These are phyloP conservation scores for Cybosia mesomella DNA, from an alignment of 2,888 invertebrate genomes.

Conservation along the genomic window DNA sequence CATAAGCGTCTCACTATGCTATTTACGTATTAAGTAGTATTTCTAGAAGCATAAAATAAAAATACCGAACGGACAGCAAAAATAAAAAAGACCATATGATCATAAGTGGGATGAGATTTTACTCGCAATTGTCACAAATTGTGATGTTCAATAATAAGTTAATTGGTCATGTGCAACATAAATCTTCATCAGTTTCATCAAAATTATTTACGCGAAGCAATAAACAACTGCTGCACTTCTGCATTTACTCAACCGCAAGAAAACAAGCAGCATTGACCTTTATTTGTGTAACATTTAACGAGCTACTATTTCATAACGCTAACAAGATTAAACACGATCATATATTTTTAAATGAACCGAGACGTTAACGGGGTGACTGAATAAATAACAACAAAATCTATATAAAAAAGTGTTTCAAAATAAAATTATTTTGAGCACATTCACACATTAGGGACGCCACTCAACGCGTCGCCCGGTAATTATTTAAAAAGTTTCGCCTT, in stretches of 20 bases:
- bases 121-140: not conserved
- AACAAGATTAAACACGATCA: conserved; percentile 57
- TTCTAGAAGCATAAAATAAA: no score
- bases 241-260: conserved; percentile 39
- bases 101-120: not conserved
- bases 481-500: conserved; percentile 72
- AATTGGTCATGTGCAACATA: not conserved
- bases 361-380: conserved; percentile 63
- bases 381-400: conserved; percentile 83
- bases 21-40: no score
- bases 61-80: no score
- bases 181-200: not conserved
- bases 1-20: no score
- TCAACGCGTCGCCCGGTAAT: conserved; percentile 78
- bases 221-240: conserved; percentile 34
- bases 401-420: conserved; percentile 81
- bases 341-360: conserved; percentile 48
- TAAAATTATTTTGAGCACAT: conserved; percentile 79
- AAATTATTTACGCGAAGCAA: not conserved
- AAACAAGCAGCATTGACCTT: conserved; percentile 48
- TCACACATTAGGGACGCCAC: conserved; percentile 84
- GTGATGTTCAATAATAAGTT: not conserved
- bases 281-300: conserved; percentile 43
- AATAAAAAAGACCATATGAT: no score
- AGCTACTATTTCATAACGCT: conserved; percentile 60